Evolutionary conservation across 2,888 invertebrate genomes (phyloP).

Genomic region (Lithophane ornitopus): DNA sequence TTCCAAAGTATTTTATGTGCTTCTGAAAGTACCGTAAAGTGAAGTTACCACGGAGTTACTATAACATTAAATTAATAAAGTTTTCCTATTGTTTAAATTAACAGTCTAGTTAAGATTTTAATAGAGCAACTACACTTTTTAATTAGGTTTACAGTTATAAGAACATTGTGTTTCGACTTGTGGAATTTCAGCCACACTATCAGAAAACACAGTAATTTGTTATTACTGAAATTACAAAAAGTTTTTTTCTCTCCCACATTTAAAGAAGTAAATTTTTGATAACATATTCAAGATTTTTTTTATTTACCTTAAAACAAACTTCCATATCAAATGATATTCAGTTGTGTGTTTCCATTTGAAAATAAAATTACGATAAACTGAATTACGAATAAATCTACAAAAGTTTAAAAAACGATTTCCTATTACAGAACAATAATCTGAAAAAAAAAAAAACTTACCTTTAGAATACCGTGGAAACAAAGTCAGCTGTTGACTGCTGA

Average conservation of each 20-base stretch:
- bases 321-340: not conserved
- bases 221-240: not conserved
- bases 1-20: slow-evolving; percentile 48
- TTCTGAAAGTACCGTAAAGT: slow-evolving; percentile 48
- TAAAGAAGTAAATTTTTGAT: not conserved
- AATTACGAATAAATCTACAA: not conserved
- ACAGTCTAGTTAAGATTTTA: slow-evolving; percentile 30
- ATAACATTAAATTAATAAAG: slow-evolving; percentile 68
- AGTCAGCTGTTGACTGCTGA: slow-evolving; percentile 16
- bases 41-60: slow-evolving; percentile 36
- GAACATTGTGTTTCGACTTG: not conserved
- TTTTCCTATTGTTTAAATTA: slow-evolving; percentile 54
- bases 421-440: not conserved
- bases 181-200: not conserved
- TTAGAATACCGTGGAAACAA: slow-evolving; percentile 32
- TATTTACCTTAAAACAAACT: not conserved
- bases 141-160: slow-evolving; percentile 4
- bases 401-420: not conserved
- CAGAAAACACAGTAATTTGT: not conserved
- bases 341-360: not conserved
- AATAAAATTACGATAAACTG: not conserved
- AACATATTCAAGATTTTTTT: not conserved
- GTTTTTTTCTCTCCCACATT: not conserved
- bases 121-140: slow-evolving; percentile 31
- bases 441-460: slow-evolving; percentile 55